phyloP scores from a whole-genome alignment of 2,797 vertebrate genomes.

The Lithobates sylvaticus region DNA sequence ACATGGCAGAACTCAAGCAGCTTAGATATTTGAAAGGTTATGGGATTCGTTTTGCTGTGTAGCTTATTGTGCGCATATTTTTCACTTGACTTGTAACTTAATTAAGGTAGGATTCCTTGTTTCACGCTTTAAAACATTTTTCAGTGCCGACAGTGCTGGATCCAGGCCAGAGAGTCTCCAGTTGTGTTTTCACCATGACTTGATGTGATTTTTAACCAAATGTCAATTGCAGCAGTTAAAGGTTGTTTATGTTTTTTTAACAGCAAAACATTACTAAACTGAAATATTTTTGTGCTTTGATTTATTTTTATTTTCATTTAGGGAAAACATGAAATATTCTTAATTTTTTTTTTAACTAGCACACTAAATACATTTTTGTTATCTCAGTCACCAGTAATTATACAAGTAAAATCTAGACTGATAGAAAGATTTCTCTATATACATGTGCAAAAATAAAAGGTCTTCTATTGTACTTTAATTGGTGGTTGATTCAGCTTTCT shows the following conservation, averaged over 20 bases:
- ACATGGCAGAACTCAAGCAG: background rate
- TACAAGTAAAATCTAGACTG: background rate
- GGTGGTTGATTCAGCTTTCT: background rate
- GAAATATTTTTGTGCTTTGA: background rate
- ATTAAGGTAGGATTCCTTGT: background rate
- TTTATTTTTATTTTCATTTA: background rate
- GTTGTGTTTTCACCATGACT: background rate
- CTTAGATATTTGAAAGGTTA: slow-evolving; percentile 13
- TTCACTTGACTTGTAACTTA: background rate
- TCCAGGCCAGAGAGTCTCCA: background rate
- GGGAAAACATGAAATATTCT: background rate
- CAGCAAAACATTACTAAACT: background rate
- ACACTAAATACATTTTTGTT: background rate
- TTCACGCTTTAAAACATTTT: background rate
- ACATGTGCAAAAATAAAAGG: background rate
- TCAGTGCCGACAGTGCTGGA: background rate
- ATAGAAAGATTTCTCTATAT: background rate
- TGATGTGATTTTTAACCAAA: background rate
- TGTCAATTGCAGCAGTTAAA: background rate
- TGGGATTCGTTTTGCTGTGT: background rate
- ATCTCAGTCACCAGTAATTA: background rate
- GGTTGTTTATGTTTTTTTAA: background rate
- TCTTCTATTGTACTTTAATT: background rate
- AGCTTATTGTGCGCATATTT: background rate
- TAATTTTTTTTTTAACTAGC: background rate